phyloP scores from a whole-genome alignment of 2,888 invertebrate species.

The Drosophila multiciliata region DNA sequence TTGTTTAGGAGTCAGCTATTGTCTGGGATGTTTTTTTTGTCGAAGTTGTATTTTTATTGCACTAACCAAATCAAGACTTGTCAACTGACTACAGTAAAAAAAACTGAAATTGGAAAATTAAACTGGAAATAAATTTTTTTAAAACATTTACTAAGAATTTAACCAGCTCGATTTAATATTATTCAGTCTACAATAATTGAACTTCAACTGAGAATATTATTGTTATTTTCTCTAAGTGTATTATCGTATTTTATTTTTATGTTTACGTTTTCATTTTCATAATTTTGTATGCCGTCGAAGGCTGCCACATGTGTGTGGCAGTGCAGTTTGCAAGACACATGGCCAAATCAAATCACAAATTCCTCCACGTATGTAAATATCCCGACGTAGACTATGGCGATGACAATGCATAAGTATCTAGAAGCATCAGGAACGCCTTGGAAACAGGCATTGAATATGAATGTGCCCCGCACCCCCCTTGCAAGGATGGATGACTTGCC shows the following conservation, averaged over 20 bases:
- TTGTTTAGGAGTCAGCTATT: conserved; percentile 32
- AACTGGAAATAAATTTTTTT: rapidly evolving
- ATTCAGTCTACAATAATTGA: background rate
- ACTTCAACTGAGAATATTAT: background rate
- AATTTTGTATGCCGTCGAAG: conserved; percentile 43
- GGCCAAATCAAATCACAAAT: conserved; percentile 43
- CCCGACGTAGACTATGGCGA: conserved; percentile 13
- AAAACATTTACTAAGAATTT: background rate
- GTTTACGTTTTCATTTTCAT: conserved; percentile 62
- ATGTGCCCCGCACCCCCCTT: conserved; percentile 23
- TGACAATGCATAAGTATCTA: conserved; percentile 10
- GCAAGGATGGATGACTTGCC: conserved; percentile 25
- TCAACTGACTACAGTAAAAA: conserved; percentile 32
- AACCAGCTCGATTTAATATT: background rate
- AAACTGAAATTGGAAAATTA: background rate
- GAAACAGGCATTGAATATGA: conserved; percentile 15
- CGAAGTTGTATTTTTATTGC: conserved; percentile 47
- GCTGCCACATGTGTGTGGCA: conserved; percentile 41
- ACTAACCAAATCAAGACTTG: conserved; percentile 51
- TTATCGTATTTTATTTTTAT: background rate
- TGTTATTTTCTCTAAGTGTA: background rate
- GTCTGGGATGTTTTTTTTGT: conserved; percentile 35
- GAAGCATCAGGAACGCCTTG: conserved; percentile 28
- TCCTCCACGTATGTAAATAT: conserved; percentile 64
- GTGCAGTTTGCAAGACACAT: conserved; percentile 13